Evolutionary conservation across 2,113 vertebrate species (phyloP), one percentile per base, ranked within the genome.

Genomic region (Enhydra lutris): DNA sequence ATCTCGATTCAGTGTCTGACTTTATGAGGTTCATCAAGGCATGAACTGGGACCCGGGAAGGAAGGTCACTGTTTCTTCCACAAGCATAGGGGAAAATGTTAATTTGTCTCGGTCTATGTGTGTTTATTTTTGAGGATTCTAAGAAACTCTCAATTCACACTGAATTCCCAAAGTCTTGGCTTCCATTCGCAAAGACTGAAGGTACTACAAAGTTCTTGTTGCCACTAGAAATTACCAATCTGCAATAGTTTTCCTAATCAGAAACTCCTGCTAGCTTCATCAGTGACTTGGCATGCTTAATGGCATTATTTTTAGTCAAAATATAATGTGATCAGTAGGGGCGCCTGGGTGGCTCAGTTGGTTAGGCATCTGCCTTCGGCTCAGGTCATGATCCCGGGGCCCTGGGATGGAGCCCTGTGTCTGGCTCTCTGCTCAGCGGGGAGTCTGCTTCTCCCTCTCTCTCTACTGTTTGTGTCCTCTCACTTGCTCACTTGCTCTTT

Each of bases 71-170:
- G 15, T 42, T 84, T 85, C 63, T 80, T 47, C 26, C 59, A 73
- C 4, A 65, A 82, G 39, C 18, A 52, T 26, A 47, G 12, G 4
- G 63, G 45, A 59, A 95, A 88, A 87, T 14, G 6, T 52, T 65
- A 4, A 74, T 47, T 36, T 45, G 52, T 73, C 74, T 94, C n/a
- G 23, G 50, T 61, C 45, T 84, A 20, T 50, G 26, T 81, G 34
- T 91, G 23, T 65, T 67, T 95, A 61, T 93, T 88, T 92, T 80
- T 65, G 10, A 63, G 45, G 65, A 61, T 36, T 59, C 34, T 73
- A 67, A 88, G 69, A 90, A 90, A 55, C 18, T 94, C 76, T 95
- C 26, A 34, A 67, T 81, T 97, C 52, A 94, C 39, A 59, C 61
- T 47, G 67, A 91, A 80, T 61, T 91, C 21, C 78, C 55, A 67